Evolutionary conservation across 2,888 invertebrate genomes (phyloP).

Genomic region (Achlya flavicornis): DNA sequence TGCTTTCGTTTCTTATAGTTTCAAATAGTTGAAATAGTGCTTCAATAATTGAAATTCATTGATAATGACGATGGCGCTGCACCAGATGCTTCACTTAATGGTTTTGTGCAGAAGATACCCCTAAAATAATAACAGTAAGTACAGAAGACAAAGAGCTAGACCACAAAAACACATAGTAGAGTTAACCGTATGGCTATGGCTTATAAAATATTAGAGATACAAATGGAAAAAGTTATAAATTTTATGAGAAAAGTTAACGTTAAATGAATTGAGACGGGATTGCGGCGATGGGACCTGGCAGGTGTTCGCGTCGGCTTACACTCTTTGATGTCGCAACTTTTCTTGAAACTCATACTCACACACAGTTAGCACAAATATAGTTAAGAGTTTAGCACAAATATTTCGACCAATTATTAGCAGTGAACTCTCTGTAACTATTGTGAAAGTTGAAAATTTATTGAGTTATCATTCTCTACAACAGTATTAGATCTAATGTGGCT

Average conservation of each 20-base stretch:
- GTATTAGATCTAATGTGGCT: too few species aligned
- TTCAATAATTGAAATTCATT: neutral
- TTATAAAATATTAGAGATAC: too few species aligned
- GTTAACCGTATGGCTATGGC: too few species aligned
- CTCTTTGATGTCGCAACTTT: constrained; percentile 1
- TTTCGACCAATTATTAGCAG: neutral
- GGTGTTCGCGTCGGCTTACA: neutral
- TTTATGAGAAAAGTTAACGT: neutral
- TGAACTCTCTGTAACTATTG: neutral
- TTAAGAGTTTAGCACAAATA: neutral
- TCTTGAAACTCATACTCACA: neutral
- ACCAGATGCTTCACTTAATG: neutral
- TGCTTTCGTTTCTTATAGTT: neutral
- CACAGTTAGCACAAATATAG: too few species aligned
- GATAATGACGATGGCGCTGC: neutral
- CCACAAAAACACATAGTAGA: too few species aligned
- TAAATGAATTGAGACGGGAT: constrained; percentile 1
- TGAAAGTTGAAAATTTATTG: too few species aligned
- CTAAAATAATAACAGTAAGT: neutral
- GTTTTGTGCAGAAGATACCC: neutral
- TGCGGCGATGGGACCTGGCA: neutral
- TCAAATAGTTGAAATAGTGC: neutral
- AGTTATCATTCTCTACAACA: too few species aligned
- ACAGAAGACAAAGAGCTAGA: neutral
- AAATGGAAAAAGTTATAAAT: neutral